Evolutionary conservation across 2,797 vertebrate genomes (phyloP).

Genomic region (Typhlichthys eigenmanni): DNA sequence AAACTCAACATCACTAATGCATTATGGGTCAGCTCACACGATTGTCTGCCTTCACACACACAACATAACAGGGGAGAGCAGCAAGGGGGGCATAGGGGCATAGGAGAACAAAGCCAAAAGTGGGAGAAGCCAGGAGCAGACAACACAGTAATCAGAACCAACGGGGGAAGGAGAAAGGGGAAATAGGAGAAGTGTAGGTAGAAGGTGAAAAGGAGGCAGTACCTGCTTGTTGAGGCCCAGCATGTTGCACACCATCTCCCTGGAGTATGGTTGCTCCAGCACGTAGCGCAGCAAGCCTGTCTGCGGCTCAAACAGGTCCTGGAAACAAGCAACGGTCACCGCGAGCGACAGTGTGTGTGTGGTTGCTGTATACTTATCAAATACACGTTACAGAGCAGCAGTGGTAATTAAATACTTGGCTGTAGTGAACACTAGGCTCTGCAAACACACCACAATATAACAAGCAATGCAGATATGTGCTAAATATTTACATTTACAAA

Average conservation of each 20-base stretch:
- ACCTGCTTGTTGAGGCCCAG: constrained; percentile 99
- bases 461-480: too few species aligned
- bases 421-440: too few species aligned
- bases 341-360: not conserved
- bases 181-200: not conserved
- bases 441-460: too few species aligned
- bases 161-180: not conserved
- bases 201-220: constrained; percentile 56
- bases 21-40: constrained; percentile 64
- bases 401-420: too few species aligned
- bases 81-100: not conserved
- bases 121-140: not conserved
- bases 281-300: constrained; percentile 96
- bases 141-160: not conserved
- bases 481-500: too few species aligned
- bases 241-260: constrained; percentile 99
- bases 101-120: not conserved
- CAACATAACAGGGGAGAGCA: constrained; percentile 28
- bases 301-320: constrained; percentile 99
- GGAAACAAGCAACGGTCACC: not conserved
- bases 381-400: too few species aligned
- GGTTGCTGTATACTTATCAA: not conserved
- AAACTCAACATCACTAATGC: constrained; percentile 49
- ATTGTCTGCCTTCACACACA: constrained; percentile 48
- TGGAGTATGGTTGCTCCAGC: constrained; percentile 96